These are phyloP conservation scores for Pteromalus puparum DNA, from an alignment of 1,140 invertebrate genomes.

Conservation along the genomic window DNA sequence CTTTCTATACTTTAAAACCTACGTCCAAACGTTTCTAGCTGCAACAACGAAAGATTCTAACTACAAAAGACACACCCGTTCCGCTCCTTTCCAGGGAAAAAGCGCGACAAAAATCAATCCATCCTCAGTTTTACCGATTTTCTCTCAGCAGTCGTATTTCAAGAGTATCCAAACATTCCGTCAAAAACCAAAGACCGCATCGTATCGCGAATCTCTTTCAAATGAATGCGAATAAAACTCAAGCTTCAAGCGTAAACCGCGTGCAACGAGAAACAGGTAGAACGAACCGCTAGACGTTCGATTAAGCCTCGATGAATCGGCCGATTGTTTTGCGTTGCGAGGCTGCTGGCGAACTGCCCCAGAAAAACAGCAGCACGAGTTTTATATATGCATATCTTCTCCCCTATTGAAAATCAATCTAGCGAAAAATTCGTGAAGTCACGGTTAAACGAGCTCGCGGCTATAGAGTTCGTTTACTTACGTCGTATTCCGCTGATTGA, in stretches of 20 bases:
- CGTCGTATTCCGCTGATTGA: not conserved
- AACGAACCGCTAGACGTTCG: not conserved
- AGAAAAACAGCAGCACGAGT: not conserved
- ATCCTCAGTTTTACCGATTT: no score
- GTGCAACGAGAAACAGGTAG: not conserved
- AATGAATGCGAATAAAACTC: not conserved
- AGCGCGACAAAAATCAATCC: no score
- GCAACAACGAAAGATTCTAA: no score
- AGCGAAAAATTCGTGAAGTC: not conserved
- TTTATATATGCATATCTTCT: not conserved
- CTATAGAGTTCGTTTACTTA: not conserved
- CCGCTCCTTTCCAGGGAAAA: no score
- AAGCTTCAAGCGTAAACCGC: no score
- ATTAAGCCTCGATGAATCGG: not conserved
- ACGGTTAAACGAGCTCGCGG: not conserved
- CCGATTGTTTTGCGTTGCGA: no score
- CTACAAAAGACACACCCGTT: no score
- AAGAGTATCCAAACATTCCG: no score
- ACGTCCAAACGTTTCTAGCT: no score
- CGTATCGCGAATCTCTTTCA: not conserved
- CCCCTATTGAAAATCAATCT: not conserved
- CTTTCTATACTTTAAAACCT: no score
- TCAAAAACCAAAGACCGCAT: not conserved
- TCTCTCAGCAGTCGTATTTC: no score
- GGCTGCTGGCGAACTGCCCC: not conserved